Conservation (phyloP, 2,888 invertebrate species). For the Sminthurides aquaticus region DNA sequence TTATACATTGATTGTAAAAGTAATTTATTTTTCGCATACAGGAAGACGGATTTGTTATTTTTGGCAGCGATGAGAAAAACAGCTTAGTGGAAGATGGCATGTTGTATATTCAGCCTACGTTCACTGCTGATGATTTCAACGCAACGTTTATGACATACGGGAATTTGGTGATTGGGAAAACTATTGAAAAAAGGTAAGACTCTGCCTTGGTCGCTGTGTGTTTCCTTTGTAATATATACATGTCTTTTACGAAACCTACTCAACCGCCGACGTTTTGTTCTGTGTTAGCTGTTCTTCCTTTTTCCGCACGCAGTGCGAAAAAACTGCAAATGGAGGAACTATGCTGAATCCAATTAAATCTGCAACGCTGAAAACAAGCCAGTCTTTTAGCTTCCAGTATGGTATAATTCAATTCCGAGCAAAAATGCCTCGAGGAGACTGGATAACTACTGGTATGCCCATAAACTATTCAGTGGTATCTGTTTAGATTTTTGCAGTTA, state of each 20-base stretch:
- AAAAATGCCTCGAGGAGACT: conserved; percentile 17
- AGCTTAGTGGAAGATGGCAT: conserved; percentile 12
- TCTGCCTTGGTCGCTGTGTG: background rate
- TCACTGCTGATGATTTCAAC: conserved; percentile 3
- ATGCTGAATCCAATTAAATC: conserved; percentile 18
- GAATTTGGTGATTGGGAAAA: conserved; percentile 4
- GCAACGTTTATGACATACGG: background rate
- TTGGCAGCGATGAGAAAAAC: conserved; percentile 2
- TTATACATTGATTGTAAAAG: background rate
- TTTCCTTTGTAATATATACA: background rate
- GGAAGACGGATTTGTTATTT: conserved; percentile 15
- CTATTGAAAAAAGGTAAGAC: conserved; percentile 6
- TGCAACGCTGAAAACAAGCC: conserved; percentile 9
- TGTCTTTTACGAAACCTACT: no score
- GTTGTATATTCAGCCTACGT: conserved; percentile 9
- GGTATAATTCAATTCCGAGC: conserved; percentile 12
- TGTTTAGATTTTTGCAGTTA: no score
- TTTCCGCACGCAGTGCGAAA: conserved; percentile 1
- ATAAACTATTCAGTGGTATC: no score
- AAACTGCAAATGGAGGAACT: background rate
- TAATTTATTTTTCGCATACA: background rate
- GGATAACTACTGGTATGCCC: conserved; percentile 11
- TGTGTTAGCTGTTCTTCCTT: conserved; percentile 19
- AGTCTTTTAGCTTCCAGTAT: conserved; percentile 10
- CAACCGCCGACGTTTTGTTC: no score